Percentiles rank a stretch among this genome's conserved stretches.
phyloP scores from a whole-genome alignment of 2,113 vertebrate genomes.

The Dissostichus mawsoni region DNA sequence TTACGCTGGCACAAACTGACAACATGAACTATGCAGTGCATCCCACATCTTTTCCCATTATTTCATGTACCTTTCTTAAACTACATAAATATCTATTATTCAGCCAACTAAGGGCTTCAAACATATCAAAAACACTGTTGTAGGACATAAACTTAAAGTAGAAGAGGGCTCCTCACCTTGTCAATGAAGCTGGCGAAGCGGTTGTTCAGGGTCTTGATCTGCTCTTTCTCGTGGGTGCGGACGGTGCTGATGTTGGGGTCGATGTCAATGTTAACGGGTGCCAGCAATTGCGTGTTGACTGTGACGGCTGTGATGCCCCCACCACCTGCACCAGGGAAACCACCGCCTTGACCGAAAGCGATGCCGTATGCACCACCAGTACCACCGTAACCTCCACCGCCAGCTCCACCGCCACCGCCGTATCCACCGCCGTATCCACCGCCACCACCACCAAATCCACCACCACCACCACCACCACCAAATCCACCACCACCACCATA shows the following conservation, averaged over 20 bases:
- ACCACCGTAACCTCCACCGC: constrained; percentile 25
- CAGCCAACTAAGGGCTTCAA: background rate
- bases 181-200: constrained; percentile 89
- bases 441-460: constrained; percentile 60
- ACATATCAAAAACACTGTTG: background rate
- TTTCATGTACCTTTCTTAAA: background rate
- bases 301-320: constrained; percentile 73
- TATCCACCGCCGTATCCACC: constrained; percentile 42
- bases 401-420: constrained; percentile 20
- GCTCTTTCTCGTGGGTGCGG: constrained; percentile 91
- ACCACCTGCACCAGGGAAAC: constrained; percentile 48
- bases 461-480: background rate
- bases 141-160: background rate
- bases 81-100: background rate
- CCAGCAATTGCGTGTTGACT: constrained; percentile 86
- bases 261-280: constrained; percentile 87
- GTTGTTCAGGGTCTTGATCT: constrained; percentile 95
- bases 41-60: background rate
- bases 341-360: constrained; percentile 54
- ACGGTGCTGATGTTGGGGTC: constrained; percentile 90
- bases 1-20: too few species aligned
- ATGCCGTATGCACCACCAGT: constrained; percentile 60
- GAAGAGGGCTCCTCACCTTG: constrained; percentile 85
- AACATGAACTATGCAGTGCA: background rate
- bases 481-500: too few species aligned